A percentile compares a stretch with the other conserved stretches of the same genome.
phyloP scores from a whole-genome alignment of 2,888 invertebrate genomes.

The Harmothoe impar region DNA sequence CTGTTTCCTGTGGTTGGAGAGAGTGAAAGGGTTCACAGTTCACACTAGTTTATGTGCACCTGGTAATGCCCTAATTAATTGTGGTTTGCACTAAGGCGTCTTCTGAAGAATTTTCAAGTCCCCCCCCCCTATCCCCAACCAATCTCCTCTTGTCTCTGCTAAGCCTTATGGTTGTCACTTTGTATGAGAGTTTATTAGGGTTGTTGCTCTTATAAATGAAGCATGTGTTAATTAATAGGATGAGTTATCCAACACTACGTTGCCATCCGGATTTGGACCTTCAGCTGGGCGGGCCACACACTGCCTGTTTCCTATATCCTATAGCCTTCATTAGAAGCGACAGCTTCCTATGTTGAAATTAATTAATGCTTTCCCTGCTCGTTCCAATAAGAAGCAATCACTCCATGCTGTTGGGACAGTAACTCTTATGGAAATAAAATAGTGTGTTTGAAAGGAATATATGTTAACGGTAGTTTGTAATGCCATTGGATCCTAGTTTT shows the following conservation, averaged over 20 bases:
- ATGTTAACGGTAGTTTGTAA: too few species aligned
- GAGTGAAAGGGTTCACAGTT: background rate
- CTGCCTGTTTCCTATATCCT: constrained; percentile 23
- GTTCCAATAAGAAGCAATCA: background rate
- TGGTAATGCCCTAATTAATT: background rate
- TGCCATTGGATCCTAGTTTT: too few species aligned
- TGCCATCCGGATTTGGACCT: background rate
- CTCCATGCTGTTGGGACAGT: too few species aligned
- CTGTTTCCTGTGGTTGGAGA: background rate
- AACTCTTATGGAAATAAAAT: too few species aligned
- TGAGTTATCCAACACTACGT: background rate
- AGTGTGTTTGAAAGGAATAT: too few species aligned
- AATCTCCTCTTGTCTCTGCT: too few species aligned
- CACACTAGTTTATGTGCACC: background rate
- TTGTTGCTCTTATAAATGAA: background rate
- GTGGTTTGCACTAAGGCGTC: background rate
- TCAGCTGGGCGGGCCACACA: background rate
- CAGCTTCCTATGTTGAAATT: background rate
- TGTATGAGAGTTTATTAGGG: background rate
- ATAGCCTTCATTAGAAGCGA: background rate
- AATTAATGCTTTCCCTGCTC: background rate
- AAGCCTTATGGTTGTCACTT: background rate
- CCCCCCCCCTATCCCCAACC: too few species aligned
- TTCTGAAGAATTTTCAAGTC: background rate
- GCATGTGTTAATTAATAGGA: background rate